Percentiles rank a stretch among this genome's conserved stretches.
These are phyloP conservation scores for Miichthys miiuy DNA, from an alignment of 2,797 vertebrate genomes.

Conservation along the genomic window DNA sequence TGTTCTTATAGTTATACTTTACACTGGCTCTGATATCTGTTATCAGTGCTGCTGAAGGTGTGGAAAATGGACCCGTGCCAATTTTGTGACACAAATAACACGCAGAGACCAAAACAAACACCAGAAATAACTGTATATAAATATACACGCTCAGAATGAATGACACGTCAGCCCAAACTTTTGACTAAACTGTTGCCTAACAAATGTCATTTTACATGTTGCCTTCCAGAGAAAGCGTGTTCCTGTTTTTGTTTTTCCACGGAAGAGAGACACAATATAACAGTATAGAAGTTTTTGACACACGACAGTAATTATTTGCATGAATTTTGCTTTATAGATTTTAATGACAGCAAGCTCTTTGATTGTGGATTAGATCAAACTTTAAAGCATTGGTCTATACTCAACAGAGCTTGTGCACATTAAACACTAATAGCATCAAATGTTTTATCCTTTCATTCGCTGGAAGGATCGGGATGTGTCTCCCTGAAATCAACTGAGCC, in stretches of 20 bases:
- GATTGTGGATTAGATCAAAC: not conserved
- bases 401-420: not conserved
- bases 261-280: not conserved
- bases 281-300: constrained; percentile 5
- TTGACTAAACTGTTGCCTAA: not conserved
- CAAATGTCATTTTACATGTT: constrained; percentile 1
- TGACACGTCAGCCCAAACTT: not conserved
- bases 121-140: constrained; percentile 2
- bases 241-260: constrained; percentile 1
- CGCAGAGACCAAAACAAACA: constrained; percentile 7
- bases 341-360: not conserved
- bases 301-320: not conserved
- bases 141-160: constrained; percentile 13
- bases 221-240: not conserved
- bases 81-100: constrained; percentile 9
- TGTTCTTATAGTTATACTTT: constrained; percentile 54
- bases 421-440: constrained; percentile 16
- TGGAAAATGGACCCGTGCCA: constrained; percentile 35
- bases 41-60: constrained; percentile 31
- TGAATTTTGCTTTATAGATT: not conserved
- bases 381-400: not conserved
- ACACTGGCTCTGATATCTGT: constrained; percentile 18
- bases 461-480: constrained; percentile 47
- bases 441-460: constrained; percentile 5
- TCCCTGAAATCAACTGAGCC: constrained; percentile 50